These are phyloP conservation scores for Lateolabrax maculatus DNA, from an alignment of 2,797 vertebrate species.

Conservation along the genomic window DNA sequence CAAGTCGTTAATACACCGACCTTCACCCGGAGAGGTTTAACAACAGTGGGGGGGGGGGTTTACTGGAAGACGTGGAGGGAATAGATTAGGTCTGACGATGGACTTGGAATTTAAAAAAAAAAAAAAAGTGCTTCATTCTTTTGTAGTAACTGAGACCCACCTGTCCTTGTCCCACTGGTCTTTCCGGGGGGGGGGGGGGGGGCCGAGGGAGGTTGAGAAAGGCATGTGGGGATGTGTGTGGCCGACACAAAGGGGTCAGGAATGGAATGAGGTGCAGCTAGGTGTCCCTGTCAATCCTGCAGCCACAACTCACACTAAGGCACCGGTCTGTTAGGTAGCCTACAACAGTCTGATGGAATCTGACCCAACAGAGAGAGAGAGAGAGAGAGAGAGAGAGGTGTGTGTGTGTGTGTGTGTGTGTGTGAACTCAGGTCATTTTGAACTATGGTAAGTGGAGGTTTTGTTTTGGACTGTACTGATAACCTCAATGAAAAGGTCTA, in stretches of 20 bases:
- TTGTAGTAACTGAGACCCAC: conserved; percentile 45
- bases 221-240: conserved; percentile 76
- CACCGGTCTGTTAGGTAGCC: background rate
- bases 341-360: background rate
- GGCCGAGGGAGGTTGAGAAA: conserved; percentile 73
- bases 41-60: conserved; percentile 17
- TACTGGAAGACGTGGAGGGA: background rate
- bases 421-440: background rate
- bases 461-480: background rate
- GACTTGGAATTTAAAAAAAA: background rate
- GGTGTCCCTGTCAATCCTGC: conserved; percentile 60
- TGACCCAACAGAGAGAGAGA: background rate
- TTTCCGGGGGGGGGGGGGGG: conserved; percentile 46
- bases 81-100: background rate
- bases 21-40: conserved; percentile 24
- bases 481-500: background rate
- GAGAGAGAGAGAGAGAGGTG: background rate
- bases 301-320: background rate
- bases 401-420: no score
- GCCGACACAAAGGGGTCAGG: conserved; percentile 69
- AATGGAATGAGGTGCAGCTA: conserved; percentile 75
- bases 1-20: conserved; percentile 34
- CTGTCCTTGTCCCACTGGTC: conserved; percentile 69
- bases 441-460: background rate
- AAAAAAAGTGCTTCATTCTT: background rate